Evolutionary conservation across 2,888 invertebrate species (phyloP).

Genomic region (Chrysina gloriosa): DNA sequence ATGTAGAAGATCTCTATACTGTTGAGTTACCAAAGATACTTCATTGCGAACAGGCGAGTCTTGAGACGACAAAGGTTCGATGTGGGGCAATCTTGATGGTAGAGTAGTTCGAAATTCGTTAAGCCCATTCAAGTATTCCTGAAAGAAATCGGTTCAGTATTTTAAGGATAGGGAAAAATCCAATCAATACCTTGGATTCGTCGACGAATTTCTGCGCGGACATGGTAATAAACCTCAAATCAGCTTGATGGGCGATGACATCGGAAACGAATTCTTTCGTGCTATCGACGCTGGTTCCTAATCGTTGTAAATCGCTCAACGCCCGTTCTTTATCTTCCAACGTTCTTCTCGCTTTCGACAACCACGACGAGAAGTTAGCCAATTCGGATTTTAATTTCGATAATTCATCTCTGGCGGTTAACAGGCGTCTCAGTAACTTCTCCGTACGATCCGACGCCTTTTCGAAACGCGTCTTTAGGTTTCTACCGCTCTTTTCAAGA

Average conservation of each 20-base stretch:
- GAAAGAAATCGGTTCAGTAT: slow-evolving; percentile 42
- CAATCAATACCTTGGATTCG: slow-evolving; percentile 82
- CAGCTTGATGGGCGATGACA: slow-evolving; percentile 96
- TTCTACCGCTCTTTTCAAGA: slow-evolving; percentile 87
- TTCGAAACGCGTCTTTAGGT: slow-evolving; percentile 85
- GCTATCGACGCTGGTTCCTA: slow-evolving; percentile 80
- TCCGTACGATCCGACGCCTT: slow-evolving; percentile 84
- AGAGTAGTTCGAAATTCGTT: slow-evolving; percentile 90
- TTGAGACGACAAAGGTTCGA: slow-evolving; percentile 76
- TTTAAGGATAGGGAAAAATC: not conserved
- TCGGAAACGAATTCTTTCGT: slow-evolving; percentile 91
- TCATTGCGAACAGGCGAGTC: slow-evolving; percentile 82
- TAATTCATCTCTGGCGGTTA: slow-evolving; percentile 88
- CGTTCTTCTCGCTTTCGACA: slow-evolving; percentile 81
- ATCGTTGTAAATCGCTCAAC: slow-evolving; percentile 78
- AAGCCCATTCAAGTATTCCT: slow-evolving; percentile 83
- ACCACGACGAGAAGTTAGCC: slow-evolving; percentile 84
- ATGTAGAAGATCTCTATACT: slow-evolving; percentile 84
- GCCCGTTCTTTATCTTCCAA: slow-evolving; percentile 89
- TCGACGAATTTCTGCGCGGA: slow-evolving; percentile 96
- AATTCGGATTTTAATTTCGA: slow-evolving; percentile 87
- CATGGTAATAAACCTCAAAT: slow-evolving; percentile 95
- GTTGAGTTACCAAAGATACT: slow-evolving; percentile 81
- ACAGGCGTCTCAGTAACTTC: slow-evolving; percentile 79
- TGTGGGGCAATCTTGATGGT: slow-evolving; percentile 84